Percentiles rank a stretch among this genome's conserved stretches.
Conservation (phyloP, 1,140 invertebrate genomes). For the Drosophila dunni region DNA sequence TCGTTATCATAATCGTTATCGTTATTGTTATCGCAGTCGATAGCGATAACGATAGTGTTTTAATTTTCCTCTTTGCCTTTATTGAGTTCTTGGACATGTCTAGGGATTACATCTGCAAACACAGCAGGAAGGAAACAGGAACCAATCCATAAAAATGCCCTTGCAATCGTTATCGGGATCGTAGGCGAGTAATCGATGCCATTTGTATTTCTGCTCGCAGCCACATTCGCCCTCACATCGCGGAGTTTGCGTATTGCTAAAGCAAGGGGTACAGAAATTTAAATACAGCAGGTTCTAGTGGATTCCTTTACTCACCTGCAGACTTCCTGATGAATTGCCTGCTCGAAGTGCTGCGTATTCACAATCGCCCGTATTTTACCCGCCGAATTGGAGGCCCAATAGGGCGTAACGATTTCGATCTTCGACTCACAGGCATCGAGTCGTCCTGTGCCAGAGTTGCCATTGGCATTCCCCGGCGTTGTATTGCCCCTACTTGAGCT, state of each 20-base stretch:
- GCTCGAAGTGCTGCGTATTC: slow-evolving; percentile 97
- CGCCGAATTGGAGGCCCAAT: slow-evolving; percentile 96
- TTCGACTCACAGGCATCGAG: slow-evolving; percentile 95
- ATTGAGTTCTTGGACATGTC: slow-evolving; percentile 24
- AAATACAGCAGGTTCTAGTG: not conserved
- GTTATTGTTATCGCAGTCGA: not conserved
- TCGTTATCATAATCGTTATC: slow-evolving; percentile 30
- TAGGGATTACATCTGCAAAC: slow-evolving; percentile 92
- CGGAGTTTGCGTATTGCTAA: slow-evolving; percentile 91
- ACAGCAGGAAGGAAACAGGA: slow-evolving; percentile 96
- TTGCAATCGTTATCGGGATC: slow-evolving; percentile 97
- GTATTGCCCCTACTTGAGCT: slow-evolving; percentile 47
- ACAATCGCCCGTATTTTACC: slow-evolving; percentile 96
- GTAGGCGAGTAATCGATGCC: slow-evolving; percentile 95
- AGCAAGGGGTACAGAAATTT: not conserved
- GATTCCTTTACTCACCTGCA: slow-evolving; percentile 89
- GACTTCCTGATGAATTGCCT: slow-evolving; percentile 97
- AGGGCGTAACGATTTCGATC: slow-evolving; percentile 96
- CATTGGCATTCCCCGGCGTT: slow-evolving; percentile 46
- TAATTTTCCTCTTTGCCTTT: slow-evolving; percentile 6
- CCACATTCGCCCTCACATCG: slow-evolving; percentile 93
- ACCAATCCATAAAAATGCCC: slow-evolving; percentile 98
- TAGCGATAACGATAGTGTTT: slow-evolving; percentile 8
- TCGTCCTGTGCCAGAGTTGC: slow-evolving; percentile 87
- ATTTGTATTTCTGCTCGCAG: slow-evolving; percentile 96